Conservation (phyloP, 2,888 invertebrate genomes). For the Adelphocoris suturalis region DNA sequence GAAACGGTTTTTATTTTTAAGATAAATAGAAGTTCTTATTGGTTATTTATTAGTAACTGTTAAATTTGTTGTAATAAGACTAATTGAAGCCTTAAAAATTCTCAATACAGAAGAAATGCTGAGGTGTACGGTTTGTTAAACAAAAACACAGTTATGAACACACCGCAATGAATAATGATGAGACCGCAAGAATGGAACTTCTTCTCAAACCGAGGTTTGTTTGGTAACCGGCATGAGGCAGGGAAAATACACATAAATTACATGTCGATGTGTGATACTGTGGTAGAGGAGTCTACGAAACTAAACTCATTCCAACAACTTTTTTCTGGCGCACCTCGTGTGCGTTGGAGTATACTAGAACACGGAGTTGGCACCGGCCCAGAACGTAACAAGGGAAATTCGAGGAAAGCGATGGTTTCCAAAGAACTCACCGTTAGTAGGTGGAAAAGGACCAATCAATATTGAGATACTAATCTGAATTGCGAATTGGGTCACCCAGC, state of each 20-base stretch:
- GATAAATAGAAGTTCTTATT: too few species aligned
- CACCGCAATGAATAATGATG: too few species aligned
- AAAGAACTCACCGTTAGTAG: not conserved
- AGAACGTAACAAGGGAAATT: not conserved
- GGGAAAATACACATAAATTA: not conserved
- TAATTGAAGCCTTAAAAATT: too few species aligned
- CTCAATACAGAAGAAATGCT: too few species aligned
- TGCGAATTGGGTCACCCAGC: not conserved
- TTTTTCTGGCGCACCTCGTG: not conserved
- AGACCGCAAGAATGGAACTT: too few species aligned
- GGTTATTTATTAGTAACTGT: too few species aligned
- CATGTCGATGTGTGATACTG: not conserved
- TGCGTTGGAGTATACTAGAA: not conserved
- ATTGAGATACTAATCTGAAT: not conserved
- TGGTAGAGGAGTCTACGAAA: not conserved
- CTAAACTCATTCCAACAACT: not conserved
- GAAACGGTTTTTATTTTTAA: too few species aligned
- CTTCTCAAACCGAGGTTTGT: not conserved
- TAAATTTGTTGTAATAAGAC: too few species aligned
- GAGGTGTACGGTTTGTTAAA: too few species aligned
- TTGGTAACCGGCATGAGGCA: not conserved
- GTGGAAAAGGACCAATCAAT: not conserved
- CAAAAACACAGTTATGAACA: too few species aligned
- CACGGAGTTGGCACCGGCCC: not conserved
- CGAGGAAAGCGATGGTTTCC: not conserved